A percentile compares a stretch with the other conserved stretches of the same genome.
Conservation (phyloP, 2,113 vertebrate genomes). For the Ptychochromis oligacanthus region DNA sequence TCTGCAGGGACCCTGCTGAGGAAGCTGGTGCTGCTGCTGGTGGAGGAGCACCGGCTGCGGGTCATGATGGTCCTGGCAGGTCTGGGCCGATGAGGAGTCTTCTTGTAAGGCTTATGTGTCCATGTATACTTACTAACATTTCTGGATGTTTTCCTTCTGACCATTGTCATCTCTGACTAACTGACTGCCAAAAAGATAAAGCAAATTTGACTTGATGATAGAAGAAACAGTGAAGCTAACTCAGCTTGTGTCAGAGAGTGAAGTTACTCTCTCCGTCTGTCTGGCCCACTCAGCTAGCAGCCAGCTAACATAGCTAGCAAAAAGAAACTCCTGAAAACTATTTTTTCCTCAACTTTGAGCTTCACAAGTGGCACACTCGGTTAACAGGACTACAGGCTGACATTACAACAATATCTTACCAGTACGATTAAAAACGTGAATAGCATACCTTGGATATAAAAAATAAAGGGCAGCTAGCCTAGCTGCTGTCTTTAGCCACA, state of each 20-base stretch:
- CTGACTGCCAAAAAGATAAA: background rate
- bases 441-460: background rate
- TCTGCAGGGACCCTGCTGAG: slow-evolving; percentile 85
- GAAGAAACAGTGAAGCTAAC: background rate
- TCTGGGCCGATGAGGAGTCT: background rate
- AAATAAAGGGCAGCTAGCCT: background rate
- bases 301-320: background rate
- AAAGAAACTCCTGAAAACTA: background rate
- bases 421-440: background rate
- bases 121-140: background rate
- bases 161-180: slow-evolving; percentile 6
- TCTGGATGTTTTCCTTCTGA: background rate
- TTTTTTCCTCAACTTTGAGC: background rate
- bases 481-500: background rate
- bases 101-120: slow-evolving; percentile 46
- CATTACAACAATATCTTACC: background rate
- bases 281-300: background rate
- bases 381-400: background rate
- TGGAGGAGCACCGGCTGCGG: slow-evolving; percentile 56
- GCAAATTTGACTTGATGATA: background rate
- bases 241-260: too few species aligned
- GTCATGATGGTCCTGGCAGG: slow-evolving; percentile 8
- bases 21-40: slow-evolving; percentile 53
- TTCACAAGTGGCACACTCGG: background rate
- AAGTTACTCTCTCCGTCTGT: too few species aligned